Evolutionary conservation across 1,140 invertebrate genomes (phyloP), one percentile per base, ranked within the genome.

Genomic region (Euwallacea similis): DNA sequence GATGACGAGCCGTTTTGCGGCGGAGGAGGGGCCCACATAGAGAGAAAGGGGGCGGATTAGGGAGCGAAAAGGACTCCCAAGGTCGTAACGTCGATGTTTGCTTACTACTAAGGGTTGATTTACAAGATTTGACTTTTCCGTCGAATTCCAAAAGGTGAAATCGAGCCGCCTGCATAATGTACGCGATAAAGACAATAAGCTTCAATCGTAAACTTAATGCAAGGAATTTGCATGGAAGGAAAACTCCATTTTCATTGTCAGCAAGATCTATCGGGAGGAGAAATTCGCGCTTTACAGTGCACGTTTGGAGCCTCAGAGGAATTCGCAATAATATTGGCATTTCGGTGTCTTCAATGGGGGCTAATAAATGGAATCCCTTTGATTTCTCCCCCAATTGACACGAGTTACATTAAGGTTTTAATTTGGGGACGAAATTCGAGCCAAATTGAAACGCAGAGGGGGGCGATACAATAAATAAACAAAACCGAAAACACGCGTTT

Each of bases 271-370:
- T 13, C 13, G 46, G 21, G 21, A 33, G 21, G 21, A 50, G 54
- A 56, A 56, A 56, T 56, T 15, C 16, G 16, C 16, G 54, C 54
- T 56, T 56, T 15, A 56, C 16, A 56, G 8, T 21, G 54, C 8
- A 15, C 16, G 54, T n/a, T 21, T 10, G 13, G 9, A 10, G 16
- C 16, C 11, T 56, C 11, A 56, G 9, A 9, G 54, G 16, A 56
- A 56, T 56, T 56, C 11, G 54, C 54, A 56, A 56, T 56, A 56
- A 56, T 21, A 56, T 16, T 56, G 54, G 54, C 16, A 56, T 56
- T 21, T 56, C n/a, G 13, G 54, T 9, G 2, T 9, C 9, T 16
- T 56, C 16, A 15, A 56, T 15, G 8, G 54, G 11, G 16, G 8
- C 16, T 15, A 56, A 50, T 50, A 11, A 56, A 21, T 56, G 10